phyloP scores from a whole-genome alignment of 2,113 vertebrate species.

The Trochalopteron elliotii region DNA sequence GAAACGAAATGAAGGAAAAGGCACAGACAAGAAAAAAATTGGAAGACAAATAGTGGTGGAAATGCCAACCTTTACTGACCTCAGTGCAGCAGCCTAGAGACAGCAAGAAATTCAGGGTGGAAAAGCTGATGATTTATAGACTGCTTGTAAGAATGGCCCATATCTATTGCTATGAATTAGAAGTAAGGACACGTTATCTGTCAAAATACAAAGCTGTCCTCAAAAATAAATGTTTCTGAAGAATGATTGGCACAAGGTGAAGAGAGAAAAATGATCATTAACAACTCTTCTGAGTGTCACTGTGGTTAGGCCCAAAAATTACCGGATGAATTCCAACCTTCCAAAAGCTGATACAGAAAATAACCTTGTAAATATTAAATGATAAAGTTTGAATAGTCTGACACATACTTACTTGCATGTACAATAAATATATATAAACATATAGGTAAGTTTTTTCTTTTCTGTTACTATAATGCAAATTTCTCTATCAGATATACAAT shows the following conservation, averaged over 20 bases:
- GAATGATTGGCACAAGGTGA: neutral
- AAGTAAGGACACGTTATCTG: conserved; percentile 25
- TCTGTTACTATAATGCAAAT: neutral
- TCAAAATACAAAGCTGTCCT: conserved; percentile 20
- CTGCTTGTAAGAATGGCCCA: neutral
- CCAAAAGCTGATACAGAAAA: neutral
- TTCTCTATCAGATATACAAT: neutral
- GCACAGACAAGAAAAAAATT: conserved; percentile 18
- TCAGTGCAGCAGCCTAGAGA: neutral
- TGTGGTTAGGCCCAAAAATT: neutral
- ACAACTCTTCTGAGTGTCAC: neutral
- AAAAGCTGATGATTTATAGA: conserved; percentile 45
- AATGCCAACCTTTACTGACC: conserved; percentile 49
- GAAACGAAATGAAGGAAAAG: neutral
- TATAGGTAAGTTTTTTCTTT: neutral
- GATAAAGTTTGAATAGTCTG: neutral
- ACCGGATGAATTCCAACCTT: neutral
- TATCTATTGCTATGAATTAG: neutral
- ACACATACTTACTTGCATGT: neutral
- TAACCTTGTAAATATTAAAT: neutral
- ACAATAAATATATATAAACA: neutral
- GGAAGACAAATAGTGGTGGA: conserved; percentile 50
- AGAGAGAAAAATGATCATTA: neutral
- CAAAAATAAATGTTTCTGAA: conserved; percentile 20
- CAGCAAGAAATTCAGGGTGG: conserved; percentile 32